Percentiles rank a stretch among this genome's conserved stretches.
Conservation (phyloP, 2,113 vertebrate species). For the Lucifuga dentata region DNA sequence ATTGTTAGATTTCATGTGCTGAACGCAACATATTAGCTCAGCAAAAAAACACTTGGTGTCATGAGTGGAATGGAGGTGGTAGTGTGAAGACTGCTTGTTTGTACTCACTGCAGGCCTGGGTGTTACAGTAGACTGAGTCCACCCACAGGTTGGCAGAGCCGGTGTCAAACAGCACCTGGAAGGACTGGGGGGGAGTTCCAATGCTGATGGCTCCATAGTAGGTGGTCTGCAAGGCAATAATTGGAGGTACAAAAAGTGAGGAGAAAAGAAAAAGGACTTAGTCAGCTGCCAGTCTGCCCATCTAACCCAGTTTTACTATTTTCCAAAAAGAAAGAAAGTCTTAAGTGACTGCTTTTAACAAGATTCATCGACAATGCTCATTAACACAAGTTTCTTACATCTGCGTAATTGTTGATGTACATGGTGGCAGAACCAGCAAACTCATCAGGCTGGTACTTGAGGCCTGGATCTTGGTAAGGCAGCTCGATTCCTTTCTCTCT, state of each 20-base stretch:
- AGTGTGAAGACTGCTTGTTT: not conserved
- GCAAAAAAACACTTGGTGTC: not conserved
- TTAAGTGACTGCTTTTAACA: not conserved
- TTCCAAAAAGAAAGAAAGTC: too few relatives aligned
- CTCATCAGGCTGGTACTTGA: constrained; percentile 67
- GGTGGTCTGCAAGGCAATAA: constrained; percentile 51
- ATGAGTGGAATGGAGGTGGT: constrained; percentile 8
- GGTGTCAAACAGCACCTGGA: constrained; percentile 77
- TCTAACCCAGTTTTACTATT: too few relatives aligned
- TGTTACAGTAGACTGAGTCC: constrained; percentile 72
- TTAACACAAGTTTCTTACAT: constrained; percentile 78
- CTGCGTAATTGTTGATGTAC: constrained; percentile 82
- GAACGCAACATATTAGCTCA: too few relatives aligned
- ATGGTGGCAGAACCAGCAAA: constrained; percentile 62
- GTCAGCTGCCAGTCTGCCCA: not conserved
- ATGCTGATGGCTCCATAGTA: constrained; percentile 71
- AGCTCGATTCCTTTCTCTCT: constrained; percentile 74
- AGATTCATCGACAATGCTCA: not conserved
- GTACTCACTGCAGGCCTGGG: constrained; percentile 73
- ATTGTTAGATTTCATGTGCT: constrained; percentile 9
- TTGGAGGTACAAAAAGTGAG: constrained; percentile 1
- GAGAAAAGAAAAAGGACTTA: not conserved
- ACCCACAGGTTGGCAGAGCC: constrained; percentile 78
- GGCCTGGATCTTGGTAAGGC: constrained; percentile 65
- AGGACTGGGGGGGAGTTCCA: constrained; percentile 72